phyloP scores from a whole-genome alignment of 2,888 invertebrate genomes.

The Drosophila greeni region DNA sequence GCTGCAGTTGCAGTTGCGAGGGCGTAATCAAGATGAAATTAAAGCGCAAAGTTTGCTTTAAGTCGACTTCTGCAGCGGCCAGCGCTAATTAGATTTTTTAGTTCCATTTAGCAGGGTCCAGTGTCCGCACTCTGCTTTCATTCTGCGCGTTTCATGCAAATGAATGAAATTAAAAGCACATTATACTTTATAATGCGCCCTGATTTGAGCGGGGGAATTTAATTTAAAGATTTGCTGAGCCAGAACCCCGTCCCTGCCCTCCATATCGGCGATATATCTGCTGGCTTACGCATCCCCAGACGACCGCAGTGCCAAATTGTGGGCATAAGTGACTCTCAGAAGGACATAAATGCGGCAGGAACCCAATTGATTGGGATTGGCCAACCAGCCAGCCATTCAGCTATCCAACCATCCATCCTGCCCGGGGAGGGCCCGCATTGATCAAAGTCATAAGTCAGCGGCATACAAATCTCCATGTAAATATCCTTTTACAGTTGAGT shows the following conservation, averaged over 20 bases:
- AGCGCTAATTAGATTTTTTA: conserved; percentile 69
- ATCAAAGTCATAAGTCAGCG: conserved; percentile 75
- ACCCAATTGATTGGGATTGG: conserved; percentile 30
- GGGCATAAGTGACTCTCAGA: conserved; percentile 70
- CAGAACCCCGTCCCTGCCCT: not conserved
- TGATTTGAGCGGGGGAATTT: conserved; percentile 67
- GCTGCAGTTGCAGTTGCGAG: conserved; percentile 29
- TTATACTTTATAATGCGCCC: conserved; percentile 71
- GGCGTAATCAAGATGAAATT: conserved; percentile 68
- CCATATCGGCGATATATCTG: conserved; percentile 17
- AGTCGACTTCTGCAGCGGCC: conserved; percentile 48
- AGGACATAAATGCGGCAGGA: conserved; percentile 60
- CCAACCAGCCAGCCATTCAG: not conserved
- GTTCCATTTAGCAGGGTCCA: conserved; percentile 53
- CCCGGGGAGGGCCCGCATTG: conserved; percentile 43
- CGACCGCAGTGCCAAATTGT: conserved; percentile 70
- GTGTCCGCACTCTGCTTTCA: conserved; percentile 4
- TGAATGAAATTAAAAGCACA: conserved; percentile 75
- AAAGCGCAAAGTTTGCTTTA: conserved; percentile 71
- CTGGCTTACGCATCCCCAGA: conserved; percentile 44
- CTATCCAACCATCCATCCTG: not conserved
- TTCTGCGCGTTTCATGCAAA: conserved; percentile 56
- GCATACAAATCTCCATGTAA: conserved; percentile 72
- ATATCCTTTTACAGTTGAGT: conserved; percentile 69
- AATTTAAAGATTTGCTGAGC: conserved; percentile 64